phyloP scores from a whole-genome alignment of 2,113 vertebrate genomes.

The Haplotaxodon microlepis region DNA sequence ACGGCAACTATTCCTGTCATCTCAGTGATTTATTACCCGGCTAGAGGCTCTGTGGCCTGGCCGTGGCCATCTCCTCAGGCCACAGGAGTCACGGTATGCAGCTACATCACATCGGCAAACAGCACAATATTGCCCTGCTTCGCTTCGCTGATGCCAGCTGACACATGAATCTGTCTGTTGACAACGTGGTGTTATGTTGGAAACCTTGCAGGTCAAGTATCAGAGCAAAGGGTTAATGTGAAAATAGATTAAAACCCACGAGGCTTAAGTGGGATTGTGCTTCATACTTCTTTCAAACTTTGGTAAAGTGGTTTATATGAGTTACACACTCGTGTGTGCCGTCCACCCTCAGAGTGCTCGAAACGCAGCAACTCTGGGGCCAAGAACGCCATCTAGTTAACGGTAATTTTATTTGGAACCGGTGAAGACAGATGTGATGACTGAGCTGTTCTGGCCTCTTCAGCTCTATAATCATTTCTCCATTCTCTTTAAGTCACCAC shows the following conservation, averaged over 20 bases:
- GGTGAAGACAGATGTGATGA: neutral
- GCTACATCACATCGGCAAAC: conserved; percentile 51
- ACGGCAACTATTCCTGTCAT: conserved; percentile 58
- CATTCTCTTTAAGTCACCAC: neutral
- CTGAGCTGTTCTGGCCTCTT: neutral
- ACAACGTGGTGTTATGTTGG: conserved; percentile 14
- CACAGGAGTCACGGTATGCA: conserved; percentile 33
- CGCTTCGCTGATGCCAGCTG: conserved; percentile 55
- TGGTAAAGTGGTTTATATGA: neutral
- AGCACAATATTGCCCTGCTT: conserved; percentile 54
- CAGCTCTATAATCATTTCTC: neutral
- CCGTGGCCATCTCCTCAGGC: conserved; percentile 18
- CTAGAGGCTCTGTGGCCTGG: conserved; percentile 20
- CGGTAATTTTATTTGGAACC: neutral
- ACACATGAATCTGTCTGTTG: conserved; percentile 60
- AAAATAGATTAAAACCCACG: conserved; percentile 60
- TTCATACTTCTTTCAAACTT: neutral
- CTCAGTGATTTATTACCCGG: conserved; percentile 65
- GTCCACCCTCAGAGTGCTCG: neutral
- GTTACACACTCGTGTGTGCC: neutral
- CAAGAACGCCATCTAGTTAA: neutral
- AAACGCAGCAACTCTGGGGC: neutral
- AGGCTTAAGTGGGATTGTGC: conserved; percentile 20
- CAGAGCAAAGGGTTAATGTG: conserved; percentile 46
- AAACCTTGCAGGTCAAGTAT: conserved; percentile 50